Conservation (phyloP, 2,113 vertebrate genomes). For the Hippocampus abdominalis region DNA sequence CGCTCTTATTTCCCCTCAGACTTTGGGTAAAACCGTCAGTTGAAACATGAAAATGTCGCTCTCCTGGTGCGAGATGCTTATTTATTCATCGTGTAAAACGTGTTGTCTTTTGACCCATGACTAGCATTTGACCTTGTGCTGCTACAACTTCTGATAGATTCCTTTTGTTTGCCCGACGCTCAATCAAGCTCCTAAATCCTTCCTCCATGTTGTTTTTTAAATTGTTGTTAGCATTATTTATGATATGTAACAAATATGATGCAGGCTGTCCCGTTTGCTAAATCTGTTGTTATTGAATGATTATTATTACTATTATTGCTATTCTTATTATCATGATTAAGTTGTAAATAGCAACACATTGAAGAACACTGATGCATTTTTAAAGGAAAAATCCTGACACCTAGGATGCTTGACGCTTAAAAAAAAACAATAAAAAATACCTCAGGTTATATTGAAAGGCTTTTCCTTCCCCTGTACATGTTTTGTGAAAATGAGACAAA, state of each 20-base stretch:
- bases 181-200: constrained; percentile 53
- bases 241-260: constrained; percentile 74
- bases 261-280: constrained; percentile 78
- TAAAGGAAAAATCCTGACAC: constrained; percentile 76
- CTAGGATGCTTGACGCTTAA: constrained; percentile 81
- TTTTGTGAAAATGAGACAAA: constrained; percentile 82
- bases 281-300: constrained; percentile 62
- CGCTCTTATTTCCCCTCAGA: constrained; percentile 59
- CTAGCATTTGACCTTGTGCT: constrained; percentile 70
- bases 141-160: constrained; percentile 64
- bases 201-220: constrained; percentile 66
- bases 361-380: constrained; percentile 74
- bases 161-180: constrained; percentile 49
- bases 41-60: constrained; percentile 44
- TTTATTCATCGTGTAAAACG: constrained; percentile 70
- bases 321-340: constrained; percentile 47
- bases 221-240: constrained; percentile 75
- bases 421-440: constrained; percentile 58
- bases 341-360: constrained; percentile 76
- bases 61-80: constrained; percentile 65
- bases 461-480: constrained; percentile 79
- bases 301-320: constrained; percentile 51
- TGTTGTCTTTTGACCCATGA: constrained; percentile 51
- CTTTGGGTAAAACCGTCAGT: constrained; percentile 43
- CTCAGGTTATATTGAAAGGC: constrained; percentile 82